Evolutionary conservation across 1,140 invertebrate species (phyloP), one percentile per base, ranked within the genome.

Genomic region (Coelopa frigida): DNA sequence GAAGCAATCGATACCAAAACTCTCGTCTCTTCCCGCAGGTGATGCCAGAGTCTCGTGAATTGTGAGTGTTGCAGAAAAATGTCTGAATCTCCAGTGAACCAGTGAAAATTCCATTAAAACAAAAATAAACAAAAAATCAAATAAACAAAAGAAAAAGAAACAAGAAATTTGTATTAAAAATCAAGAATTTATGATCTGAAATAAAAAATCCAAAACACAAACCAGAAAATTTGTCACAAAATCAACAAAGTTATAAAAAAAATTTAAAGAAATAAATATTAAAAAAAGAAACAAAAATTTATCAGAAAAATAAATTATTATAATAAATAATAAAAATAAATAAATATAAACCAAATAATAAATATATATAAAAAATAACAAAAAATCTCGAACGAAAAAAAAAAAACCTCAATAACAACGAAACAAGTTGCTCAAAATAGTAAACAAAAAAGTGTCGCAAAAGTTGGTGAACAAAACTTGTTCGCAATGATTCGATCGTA

Each of bases 391-490:
- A 38, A 21, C 4, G 14, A 38, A 21, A 38, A 38, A 38, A 15
- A 22, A 22, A 21, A 38, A 20, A 21, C 22, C 22, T 18, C 22
- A 7, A 15, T 37, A 15, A 37, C 7, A n/a, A 37, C 18, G 15
- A 37, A 37, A n/a, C 8, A 37, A 15, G 11, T 11, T 12, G 15
- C 18, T 11, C 18, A 17, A 37, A 37, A 36, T 14, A 5, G 22
- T 4, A 37, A 37, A 11, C 17, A 6, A 18, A 32, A 32, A 31
- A 29, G 4, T 21, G 33, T n/a, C 24, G 15, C 15, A 21, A 31
- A 14, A 42, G 33, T 4, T 12, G 33, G 22, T 32, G 4, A 31
- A 43, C 3, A 43, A 43, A 43, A 43, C 33, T 26, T 43, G n/a
- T 31, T 18, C 27, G 23, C 33, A 21, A 31, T 32, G 31, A 43